Evolutionary conservation across 2,113 vertebrate species (phyloP), one percentile per base, ranked within the genome.

Genomic region (Xiphias gladius): DNA sequence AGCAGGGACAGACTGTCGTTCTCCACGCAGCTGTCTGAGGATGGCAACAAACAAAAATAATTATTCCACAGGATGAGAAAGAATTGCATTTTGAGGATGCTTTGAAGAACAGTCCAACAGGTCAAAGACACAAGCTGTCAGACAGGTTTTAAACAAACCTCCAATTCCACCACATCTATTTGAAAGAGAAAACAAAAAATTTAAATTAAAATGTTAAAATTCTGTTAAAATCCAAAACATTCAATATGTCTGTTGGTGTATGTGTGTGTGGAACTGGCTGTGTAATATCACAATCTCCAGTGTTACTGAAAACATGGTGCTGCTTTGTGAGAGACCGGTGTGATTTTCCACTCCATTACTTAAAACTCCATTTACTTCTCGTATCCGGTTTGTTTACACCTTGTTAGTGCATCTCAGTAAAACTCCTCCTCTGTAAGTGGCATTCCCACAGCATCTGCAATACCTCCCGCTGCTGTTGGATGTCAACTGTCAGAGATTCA

Each of bases 21-120:
- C 91, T 99, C 98, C 84, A 99, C 96, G 91, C 97, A 99, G 93
- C 97, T 97, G 78, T 99, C 98, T 99, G 95, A 82, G 63, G 70
- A 62, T 0, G 20, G 28, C 13, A 41, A 70, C 16, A 13, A n/a
- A 72, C 1, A 67, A 37, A 73, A 1, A 6, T 4, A 39, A 17
- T 32, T 9, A 64, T 9, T 28, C 43, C 32, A 26, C 37, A 35
- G 3, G 32, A 6, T 35, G 6, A 35, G 32, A 35, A 35, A 35
- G 32, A 35, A 20, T 50, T 14, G 28, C 10, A 57, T 14, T 13
- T 57, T 58, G 54, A 28, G 1, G 55, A 58, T 1, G 10, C 12
- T 28, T 1, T 55, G n/a, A 24, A 13, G 22, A 55, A 7, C 22
- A 24, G n/a, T 12, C 7, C n/a, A 48, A 35, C 35, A 35, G 35